phyloP scores from a whole-genome alignment of 2,797 vertebrate genomes.

The Ispidina picta region DNA sequence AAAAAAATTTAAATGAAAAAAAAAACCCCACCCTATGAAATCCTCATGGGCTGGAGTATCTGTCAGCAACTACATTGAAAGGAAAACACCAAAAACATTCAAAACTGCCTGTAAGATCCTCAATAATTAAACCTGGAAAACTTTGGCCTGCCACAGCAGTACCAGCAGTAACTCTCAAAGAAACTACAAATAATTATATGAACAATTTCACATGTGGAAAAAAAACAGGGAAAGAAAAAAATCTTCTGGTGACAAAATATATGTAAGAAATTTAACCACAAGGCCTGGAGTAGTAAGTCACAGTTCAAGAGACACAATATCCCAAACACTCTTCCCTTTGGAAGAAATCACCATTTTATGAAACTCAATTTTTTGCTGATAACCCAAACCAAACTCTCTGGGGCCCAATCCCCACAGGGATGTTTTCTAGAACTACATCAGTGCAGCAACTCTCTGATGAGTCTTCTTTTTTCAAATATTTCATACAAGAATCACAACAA shows the following conservation, averaged over 20 bases:
- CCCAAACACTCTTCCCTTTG: background rate
- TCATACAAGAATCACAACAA: background rate
- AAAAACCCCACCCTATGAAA: background rate
- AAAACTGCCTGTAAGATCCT: background rate
- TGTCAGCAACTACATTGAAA: background rate
- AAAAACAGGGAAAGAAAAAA: background rate
- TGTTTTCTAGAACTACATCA: background rate
- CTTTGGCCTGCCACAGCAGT: background rate
- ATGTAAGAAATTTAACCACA: background rate
- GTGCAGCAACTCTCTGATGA: background rate
- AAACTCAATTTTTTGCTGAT: background rate
- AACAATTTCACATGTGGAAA: background rate
- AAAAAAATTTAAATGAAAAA: background rate
- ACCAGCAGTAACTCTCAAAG: background rate
- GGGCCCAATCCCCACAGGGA: background rate
- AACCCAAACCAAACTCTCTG: background rate
- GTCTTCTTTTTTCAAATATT: background rate
- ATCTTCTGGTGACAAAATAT: background rate
- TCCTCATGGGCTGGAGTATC: background rate
- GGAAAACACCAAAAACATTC: background rate
- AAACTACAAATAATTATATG: background rate
- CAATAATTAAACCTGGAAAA: background rate
- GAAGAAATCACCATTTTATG: background rate
- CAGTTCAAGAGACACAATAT: background rate
- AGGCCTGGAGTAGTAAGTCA: background rate